A percentile compares a stretch with the other conserved stretches of the same genome.
phyloP scores from a whole-genome alignment of 2,113 vertebrate genomes.

The Fregetta grallaria region DNA sequence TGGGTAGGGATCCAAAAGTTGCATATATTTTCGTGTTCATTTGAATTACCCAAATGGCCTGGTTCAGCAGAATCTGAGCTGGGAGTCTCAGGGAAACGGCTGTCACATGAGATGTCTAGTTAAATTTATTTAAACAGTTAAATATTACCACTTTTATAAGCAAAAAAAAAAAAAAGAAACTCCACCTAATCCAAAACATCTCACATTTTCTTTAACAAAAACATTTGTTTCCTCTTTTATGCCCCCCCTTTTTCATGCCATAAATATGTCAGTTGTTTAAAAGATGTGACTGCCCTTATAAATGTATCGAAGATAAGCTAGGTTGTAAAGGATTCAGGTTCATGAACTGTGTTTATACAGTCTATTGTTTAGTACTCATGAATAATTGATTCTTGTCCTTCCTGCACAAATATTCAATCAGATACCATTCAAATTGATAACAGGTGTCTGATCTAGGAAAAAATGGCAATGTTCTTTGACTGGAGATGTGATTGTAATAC shows the following conservation, averaged over 20 bases:
- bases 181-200: not conserved
- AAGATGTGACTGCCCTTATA: constrained; percentile 52
- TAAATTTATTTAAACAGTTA: constrained; percentile 34
- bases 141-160: not conserved
- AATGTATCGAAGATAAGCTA: constrained; percentile 57
- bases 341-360: constrained; percentile 70
- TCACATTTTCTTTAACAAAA: constrained; percentile 16
- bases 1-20: not conserved
- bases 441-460: constrained; percentile 57
- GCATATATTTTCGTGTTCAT: not conserved
- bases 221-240: constrained; percentile 19
- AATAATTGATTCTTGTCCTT: constrained; percentile 73
- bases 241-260: not conserved
- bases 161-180: not conserved
- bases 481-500: constrained; percentile 38
- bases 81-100: not conserved
- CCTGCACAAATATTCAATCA: constrained; percentile 70
- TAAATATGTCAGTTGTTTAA: constrained; percentile 49
- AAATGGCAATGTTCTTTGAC: constrained; percentile 20
- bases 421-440: constrained; percentile 71
- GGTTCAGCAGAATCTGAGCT: constrained; percentile 48
- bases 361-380: constrained; percentile 71
- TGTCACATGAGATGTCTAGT: not conserved
- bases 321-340: constrained; percentile 65
- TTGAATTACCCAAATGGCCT: not conserved